Base-by-base conservation (phyloP, 2,113 vertebrate species). In the Lepus timidus region DNA sequence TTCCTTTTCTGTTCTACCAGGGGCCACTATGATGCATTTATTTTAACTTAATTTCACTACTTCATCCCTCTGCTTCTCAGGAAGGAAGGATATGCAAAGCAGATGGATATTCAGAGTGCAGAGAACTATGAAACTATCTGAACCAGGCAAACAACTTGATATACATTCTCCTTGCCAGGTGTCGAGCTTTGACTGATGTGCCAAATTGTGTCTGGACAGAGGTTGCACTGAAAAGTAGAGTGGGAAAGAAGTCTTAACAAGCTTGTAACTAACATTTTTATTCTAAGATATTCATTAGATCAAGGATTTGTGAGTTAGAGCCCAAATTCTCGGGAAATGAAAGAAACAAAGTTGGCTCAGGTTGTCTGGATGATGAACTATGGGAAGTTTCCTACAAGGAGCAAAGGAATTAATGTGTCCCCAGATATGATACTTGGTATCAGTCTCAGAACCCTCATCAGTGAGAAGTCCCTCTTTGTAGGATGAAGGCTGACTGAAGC, bases 261-360 rank as follows among this genome's bases (percentile, higher is more conserved):
- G 7, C 9, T 71, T 65, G 52, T 71, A 6, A 3, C 4, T 81
- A 49, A 68, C 9, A 49, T 65, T 88, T 68, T 58, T 74, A 89
- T 71, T 71, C 85, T 58, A 58, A 31, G 11, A 22, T 25, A 82
- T 94, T 93, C 22, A 70, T 36, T 85, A 55, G 7, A 81, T 70
- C 20, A 71, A 80, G 8, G 0, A 6, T 36, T 85, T 6, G 31
- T 91, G 27, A 94, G 64, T 76, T 33, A 4, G 55, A 70, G 39
- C n/a, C 74, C 85, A 90, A 95, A 92, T 52, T 71, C 49, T 84
- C 84, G 44, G 39, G 20, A 82, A 90, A 55, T 75, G 6, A 78
- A 80, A 68, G 25, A 84, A 71, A 80, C 44, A 92, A 27, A 81
- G 0, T 73, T 91, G 17, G 0, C 5, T 2, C 36, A 75, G 3